phyloP scores from a whole-genome alignment of 2,888 invertebrate genomes.

The Hirtodrosophila duncani region DNA sequence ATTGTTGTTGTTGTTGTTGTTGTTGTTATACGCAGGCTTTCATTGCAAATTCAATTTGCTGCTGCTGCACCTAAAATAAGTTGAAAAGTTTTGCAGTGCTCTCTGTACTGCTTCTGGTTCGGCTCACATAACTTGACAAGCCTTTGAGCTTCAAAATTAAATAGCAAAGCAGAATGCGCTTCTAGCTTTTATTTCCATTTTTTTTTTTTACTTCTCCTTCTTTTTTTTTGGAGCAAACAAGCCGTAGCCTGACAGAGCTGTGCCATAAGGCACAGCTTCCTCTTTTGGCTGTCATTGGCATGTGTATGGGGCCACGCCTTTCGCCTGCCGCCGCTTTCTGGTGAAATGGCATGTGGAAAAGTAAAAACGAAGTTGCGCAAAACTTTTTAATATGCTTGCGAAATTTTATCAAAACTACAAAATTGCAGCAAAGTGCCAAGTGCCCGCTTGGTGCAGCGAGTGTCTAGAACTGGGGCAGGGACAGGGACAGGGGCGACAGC shows the following conservation, averaged over 20 bases:
- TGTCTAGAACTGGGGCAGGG: constrained; percentile 14
- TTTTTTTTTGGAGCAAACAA: constrained; percentile 65
- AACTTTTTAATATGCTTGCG: constrained; percentile 74
- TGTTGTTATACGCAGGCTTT: background rate
- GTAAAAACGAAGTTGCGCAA: constrained; percentile 71
- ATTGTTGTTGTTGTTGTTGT: constrained; percentile 16
- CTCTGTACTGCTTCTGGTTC: background rate
- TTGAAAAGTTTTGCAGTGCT: constrained; percentile 31
- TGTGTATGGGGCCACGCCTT: constrained; percentile 49
- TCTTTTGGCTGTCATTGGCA: constrained; percentile 57
- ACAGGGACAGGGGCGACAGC: constrained; percentile 32
- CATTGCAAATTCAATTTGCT: constrained; percentile 41
- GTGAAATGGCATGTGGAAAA: constrained; percentile 58
- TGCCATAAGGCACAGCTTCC: constrained; percentile 58
- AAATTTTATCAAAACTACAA: constrained; percentile 75
- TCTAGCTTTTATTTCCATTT: constrained; percentile 34
- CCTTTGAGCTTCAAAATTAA: constrained; percentile 71
- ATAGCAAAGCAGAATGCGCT: constrained; percentile 67
- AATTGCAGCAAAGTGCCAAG: constrained; percentile 74
- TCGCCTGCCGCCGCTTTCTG: constrained; percentile 19
- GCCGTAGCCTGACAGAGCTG: constrained; percentile 51
- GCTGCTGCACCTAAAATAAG: constrained; percentile 38
- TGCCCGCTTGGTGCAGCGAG: constrained; percentile 45
- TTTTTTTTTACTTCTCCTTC: constrained; percentile 1
- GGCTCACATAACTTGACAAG: constrained; percentile 45